Conservation (phyloP, 2,113 vertebrate species). For the Isurus oxyrinchus region DNA sequence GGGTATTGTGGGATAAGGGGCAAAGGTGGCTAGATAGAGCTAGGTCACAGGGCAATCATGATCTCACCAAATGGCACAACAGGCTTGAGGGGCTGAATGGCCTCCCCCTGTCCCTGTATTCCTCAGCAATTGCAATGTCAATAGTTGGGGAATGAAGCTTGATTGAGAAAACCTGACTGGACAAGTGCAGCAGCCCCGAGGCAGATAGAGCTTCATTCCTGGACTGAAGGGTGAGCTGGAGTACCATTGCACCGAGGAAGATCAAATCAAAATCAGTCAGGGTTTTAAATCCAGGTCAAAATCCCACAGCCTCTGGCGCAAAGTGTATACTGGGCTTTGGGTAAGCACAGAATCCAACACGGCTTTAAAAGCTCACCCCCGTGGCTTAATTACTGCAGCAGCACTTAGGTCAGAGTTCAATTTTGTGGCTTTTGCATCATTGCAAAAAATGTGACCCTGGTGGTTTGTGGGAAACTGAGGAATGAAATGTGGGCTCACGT, state of each 20-base stretch:
- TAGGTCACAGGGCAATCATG: too few relatives aligned
- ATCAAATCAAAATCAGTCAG: neutral
- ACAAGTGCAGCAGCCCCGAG: neutral
- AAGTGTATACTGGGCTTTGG: neutral
- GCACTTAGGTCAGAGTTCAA: neutral
- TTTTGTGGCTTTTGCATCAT: neutral
- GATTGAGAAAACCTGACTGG: neutral
- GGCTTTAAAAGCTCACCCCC: neutral
- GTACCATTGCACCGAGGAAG: neutral
- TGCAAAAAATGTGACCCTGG: neutral
- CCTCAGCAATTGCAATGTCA: neutral
- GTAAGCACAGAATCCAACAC: neutral
- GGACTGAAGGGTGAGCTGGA: neutral
- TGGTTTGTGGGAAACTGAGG: neutral
- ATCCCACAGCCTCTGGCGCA: neutral
- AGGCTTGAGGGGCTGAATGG: neutral
- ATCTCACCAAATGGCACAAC: too few relatives aligned
- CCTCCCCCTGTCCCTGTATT: too few relatives aligned
- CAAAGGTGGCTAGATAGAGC: too few relatives aligned
- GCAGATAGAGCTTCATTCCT: neutral
- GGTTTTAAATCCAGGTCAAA: neutral
- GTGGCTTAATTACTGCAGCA: neutral
- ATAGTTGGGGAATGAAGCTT: neutral
- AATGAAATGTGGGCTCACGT: neutral
- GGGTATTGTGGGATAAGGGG: too few relatives aligned